Evolutionary conservation across 2,888 invertebrate genomes (phyloP).

Genomic region (Hanleya hanleyi): DNA sequence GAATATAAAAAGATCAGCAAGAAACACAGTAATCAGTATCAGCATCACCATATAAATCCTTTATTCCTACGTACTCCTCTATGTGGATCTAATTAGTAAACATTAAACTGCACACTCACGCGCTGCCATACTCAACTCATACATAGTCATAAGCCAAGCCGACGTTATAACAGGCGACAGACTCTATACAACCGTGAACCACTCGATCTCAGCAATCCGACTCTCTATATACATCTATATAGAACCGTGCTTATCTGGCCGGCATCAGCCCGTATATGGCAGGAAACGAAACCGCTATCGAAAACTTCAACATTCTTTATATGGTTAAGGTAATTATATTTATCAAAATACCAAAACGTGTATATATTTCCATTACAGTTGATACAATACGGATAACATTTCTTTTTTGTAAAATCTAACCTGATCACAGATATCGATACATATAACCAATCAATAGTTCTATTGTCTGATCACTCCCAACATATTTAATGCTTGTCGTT

Average conservation of each 20-base stretch:
- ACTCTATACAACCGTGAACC: neutral
- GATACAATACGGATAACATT: too few species aligned
- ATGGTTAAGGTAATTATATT: too few species aligned
- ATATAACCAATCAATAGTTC: too few species aligned
- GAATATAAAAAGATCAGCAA: neutral
- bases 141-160: neutral
- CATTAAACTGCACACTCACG: neutral
- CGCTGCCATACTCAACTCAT: neutral
- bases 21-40: neutral
- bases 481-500: too few species aligned
- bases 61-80: neutral
- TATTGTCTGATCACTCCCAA: too few species aligned
- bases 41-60: neutral
- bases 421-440: neutral
- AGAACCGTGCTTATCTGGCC: too few species aligned
- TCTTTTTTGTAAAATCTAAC: neutral
- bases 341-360: neutral
- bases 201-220: too few species aligned
- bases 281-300: neutral
- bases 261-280: neutral
- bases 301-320: too few species aligned
- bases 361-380: neutral
- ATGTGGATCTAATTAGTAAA: neutral
- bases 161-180: conserved; percentile 1
- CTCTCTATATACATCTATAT: too few species aligned